Conservation (phyloP, 2,113 vertebrate genomes). For the Circaetus gallicus region DNA sequence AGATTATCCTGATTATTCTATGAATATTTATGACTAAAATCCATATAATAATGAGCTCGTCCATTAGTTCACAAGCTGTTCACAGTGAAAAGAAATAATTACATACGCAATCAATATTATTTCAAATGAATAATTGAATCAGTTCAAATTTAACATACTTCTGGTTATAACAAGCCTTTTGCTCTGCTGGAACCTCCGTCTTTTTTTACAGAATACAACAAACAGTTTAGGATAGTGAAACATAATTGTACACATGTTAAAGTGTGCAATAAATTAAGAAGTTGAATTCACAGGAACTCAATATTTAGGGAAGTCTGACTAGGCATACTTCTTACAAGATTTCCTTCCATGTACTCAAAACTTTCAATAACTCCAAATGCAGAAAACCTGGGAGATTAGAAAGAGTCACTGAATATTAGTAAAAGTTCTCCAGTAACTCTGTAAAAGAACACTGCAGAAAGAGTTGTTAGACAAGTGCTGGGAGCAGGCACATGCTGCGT, state of each 20-base stretch:
- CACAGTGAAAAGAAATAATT: background rate
- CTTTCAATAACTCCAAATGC: background rate
- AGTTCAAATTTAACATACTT: background rate
- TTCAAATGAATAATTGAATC: background rate
- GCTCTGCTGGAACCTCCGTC: background rate
- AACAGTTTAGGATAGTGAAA: background rate
- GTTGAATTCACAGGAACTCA: background rate
- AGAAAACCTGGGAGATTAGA: background rate
- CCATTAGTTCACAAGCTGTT: background rate
- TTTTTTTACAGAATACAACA: background rate
- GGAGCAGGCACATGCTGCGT: background rate
- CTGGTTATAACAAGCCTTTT: background rate
- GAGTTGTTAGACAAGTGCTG: background rate
- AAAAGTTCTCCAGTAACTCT: background rate
- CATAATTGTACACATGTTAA: background rate
- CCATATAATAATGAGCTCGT: background rate
- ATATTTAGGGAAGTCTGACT: background rate
- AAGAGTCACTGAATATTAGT: background rate
- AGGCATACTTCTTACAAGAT: background rate
- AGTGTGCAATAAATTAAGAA: background rate
- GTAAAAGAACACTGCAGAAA: background rate
- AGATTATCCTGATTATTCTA: constrained; percentile 17
- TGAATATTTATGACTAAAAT: background rate
- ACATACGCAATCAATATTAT: background rate
- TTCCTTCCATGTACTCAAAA: background rate